These are phyloP conservation scores for Caenorhabditis doughertyi DNA, from an alignment of 2,888 invertebrate species.

Conservation along the genomic window DNA sequence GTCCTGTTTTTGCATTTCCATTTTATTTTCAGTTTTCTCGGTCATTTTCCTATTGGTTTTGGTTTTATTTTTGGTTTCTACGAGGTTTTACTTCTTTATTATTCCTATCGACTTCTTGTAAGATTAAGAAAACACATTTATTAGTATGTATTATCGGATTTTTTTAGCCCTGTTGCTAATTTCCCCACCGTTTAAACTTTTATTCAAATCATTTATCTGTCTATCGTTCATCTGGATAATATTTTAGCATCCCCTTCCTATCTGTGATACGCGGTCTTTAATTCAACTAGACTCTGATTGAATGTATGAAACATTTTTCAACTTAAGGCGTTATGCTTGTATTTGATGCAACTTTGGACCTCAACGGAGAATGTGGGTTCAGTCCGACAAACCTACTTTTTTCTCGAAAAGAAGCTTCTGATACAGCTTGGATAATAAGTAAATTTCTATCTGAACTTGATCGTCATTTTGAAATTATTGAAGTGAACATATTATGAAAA, in stretches of 20 bases:
- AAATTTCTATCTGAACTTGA: not conserved
- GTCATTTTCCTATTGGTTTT: constrained; percentile 34
- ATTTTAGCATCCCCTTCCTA: not conserved
- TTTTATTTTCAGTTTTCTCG: constrained; percentile 24
- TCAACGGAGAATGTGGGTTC: constrained; percentile 1
- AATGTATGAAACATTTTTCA: not conserved
- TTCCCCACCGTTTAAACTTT: not conserved
- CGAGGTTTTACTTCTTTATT: constrained; percentile 18
- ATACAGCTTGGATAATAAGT: not conserved
- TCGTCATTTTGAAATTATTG: too few species aligned
- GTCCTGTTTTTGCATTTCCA: constrained; percentile 12
- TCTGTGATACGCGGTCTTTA: constrained; percentile 47
- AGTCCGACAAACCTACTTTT: constrained; percentile 29
- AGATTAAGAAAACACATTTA: not conserved
- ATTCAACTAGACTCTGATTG: not conserved
- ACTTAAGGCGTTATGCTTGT: not conserved
- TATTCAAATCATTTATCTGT: not conserved
- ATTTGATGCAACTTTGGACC: not conserved
- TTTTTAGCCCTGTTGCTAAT: constrained; percentile 4
- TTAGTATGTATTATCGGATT: constrained; percentile 30
- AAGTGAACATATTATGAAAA: not conserved
- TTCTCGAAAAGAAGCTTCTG: not conserved
- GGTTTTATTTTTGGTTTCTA: constrained; percentile 54
- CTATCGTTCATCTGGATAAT: not conserved
- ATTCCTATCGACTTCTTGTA: not conserved